phyloP scores from a whole-genome alignment of 1,140 invertebrate genomes.

The Temnothorax longispinosus region DNA sequence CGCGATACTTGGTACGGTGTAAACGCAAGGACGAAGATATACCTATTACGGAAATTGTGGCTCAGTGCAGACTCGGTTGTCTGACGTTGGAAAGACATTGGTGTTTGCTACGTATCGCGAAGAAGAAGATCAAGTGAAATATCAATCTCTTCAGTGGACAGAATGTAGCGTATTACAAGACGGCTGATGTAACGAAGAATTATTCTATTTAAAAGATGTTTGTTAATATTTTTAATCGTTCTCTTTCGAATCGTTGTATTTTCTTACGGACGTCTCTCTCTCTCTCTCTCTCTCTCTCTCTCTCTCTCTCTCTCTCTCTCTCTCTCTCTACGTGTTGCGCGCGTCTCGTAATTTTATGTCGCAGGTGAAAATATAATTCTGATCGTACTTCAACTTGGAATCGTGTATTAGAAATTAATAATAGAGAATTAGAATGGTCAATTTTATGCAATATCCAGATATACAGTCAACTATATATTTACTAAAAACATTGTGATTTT shows the following conservation, averaged over 20 bases:
- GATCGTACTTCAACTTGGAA: not conserved
- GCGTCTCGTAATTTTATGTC: not conserved
- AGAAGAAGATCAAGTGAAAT: conserved; percentile 77
- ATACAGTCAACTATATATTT: conserved; percentile 1
- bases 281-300: too few species aligned
- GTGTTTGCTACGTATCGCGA: conserved; percentile 82
- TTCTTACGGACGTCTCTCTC: too few species aligned
- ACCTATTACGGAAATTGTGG: conserved; percentile 77
- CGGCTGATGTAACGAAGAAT: conserved; percentile 19
- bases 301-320: too few species aligned
- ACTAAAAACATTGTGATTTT: conserved; percentile 36
- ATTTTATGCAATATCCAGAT: not conserved
- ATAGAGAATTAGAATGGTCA: not conserved
- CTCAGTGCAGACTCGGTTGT: conserved; percentile 82
- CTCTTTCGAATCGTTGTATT: too few species aligned
- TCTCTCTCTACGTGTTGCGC: not conserved
- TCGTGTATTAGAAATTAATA: not conserved
- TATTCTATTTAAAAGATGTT: too few species aligned
- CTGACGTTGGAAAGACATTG: conserved; percentile 84
- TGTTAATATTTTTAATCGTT: too few species aligned
- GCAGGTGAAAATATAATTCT: not conserved
- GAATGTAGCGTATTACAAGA: conserved; percentile 74
- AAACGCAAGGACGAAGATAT: conserved; percentile 80
- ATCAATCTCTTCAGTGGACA: conserved; percentile 84
- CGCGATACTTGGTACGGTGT: conserved; percentile 86